These are phyloP conservation scores for Pluvianellus socialis DNA, from an alignment of 2,113 vertebrate genomes.

Conservation along the genomic window DNA sequence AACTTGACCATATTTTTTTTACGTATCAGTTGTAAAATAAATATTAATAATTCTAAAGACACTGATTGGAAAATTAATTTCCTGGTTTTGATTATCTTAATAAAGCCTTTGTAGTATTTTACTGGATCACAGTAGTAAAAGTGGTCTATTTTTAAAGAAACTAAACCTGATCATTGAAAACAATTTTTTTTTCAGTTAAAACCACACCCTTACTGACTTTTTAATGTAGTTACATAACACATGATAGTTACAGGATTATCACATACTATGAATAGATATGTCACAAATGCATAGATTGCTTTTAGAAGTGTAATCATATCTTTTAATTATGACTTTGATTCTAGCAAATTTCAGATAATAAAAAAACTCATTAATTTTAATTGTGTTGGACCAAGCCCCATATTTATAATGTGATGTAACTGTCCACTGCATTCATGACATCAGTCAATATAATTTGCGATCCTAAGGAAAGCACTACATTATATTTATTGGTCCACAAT, in stretches of 20 bases:
- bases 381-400: neutral
- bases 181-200: neutral
- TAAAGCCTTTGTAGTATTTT: neutral
- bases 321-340: conserved; percentile 27
- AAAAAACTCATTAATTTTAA: conserved; percentile 34
- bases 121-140: neutral
- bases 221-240: neutral
- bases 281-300: neutral
- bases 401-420: conserved; percentile 25
- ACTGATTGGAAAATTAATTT: neutral
- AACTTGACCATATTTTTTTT: neutral
- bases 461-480: neutral
- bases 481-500: neutral
- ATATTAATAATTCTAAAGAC: neutral
- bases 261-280: neutral
- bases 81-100: neutral
- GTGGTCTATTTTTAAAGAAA: neutral
- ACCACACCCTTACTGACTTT: neutral
- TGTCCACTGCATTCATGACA: conserved; percentile 9
- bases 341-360: conserved; percentile 15
- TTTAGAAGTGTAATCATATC: neutral
- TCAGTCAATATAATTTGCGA: neutral
- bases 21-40: neutral
- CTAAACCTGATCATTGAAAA: neutral
- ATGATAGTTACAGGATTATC: neutral